These are phyloP conservation scores for Tridacna crocea DNA, from an alignment of 2,888 invertebrate genomes.

Conservation along the genomic window DNA sequence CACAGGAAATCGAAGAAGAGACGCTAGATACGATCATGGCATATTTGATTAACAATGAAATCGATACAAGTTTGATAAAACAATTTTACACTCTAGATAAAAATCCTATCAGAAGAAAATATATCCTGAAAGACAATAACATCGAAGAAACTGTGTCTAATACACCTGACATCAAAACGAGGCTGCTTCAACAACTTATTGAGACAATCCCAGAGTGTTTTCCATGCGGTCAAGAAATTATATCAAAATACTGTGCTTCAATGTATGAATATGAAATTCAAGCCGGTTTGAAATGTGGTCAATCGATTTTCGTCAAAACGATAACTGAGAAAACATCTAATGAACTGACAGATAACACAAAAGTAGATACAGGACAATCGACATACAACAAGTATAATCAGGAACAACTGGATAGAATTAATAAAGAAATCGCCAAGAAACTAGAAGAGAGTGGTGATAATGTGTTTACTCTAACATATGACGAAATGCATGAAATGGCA, in stretches of 20 bases:
- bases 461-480: background rate
- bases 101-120: conserved; percentile 73
- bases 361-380: background rate
- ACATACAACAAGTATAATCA: conserved; percentile 13
- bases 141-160: background rate
- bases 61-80: conserved; percentile 65
- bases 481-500: background rate
- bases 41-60: conserved; percentile 55
- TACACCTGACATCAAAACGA: conserved; percentile 6
- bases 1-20: conserved; percentile 66
- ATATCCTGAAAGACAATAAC: conserved; percentile 63
- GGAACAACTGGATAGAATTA: conserved; percentile 7
- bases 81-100: conserved; percentile 74
- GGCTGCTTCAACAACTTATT: conserved; percentile 26
- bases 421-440: background rate
- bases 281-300: conserved; percentile 26
- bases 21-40: conserved; percentile 70
- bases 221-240: conserved; percentile 26
- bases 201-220: conserved; percentile 41
- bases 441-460: background rate
- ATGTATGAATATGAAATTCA: conserved; percentile 45
- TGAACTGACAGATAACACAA: background rate
- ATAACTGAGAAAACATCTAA: conserved; percentile 1
- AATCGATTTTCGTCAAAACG: background rate
- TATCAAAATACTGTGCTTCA: conserved; percentile 42